Base-by-base conservation (phyloP, 1,140 invertebrate genomes). In the Heliconius congener region DNA sequence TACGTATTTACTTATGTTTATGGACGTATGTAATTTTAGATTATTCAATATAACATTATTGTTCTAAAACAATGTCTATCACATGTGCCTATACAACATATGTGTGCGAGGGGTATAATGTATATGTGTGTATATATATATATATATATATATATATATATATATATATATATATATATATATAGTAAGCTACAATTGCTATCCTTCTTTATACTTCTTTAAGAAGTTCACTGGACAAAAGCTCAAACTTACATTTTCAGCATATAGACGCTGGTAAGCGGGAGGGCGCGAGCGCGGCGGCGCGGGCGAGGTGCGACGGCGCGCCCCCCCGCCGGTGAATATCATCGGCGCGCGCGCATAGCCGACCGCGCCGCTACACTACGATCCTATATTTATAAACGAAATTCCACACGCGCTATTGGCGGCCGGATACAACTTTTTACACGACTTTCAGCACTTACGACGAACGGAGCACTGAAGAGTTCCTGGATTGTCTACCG, bases 391-490 rank as follows among this genome's bases (percentile, higher is more conserved):
- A 94, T 94, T 94, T 93, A 93, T 94, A 94, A 93, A 91, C 90
- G 86, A 84, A 92, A 94, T 93, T 88, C 93, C 90, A 86, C 87
- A 81, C 86, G 85, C 85, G 81, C 93, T 90, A 87, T 86, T 80
- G 86, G 85, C 85, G 81, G 88, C 88, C 91, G 91, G 91, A 94
- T 93, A 93, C 91, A 90, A 91, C 92, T 93, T 94, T 93, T 93
- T 92, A 94, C 93, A 94, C 93, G 93, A 93, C 90, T 93, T 91
- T 92, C 92, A 82, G 91, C 91, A 94, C 93, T 94, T 94, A 93
- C 92, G 91, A 85, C 91, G 90, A 90, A 82, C 90, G 87, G 88
- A 91, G 89, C 86, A 94, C 93, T 94, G 92, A 93, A 91, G 34
- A 37, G 81, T 86, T 90, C 84, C 86, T 83, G 83, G 81, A 88